Evolutionary conservation across 1,140 invertebrate genomes (phyloP).

Genomic region (Leptinotarsa undecemlineata): DNA sequence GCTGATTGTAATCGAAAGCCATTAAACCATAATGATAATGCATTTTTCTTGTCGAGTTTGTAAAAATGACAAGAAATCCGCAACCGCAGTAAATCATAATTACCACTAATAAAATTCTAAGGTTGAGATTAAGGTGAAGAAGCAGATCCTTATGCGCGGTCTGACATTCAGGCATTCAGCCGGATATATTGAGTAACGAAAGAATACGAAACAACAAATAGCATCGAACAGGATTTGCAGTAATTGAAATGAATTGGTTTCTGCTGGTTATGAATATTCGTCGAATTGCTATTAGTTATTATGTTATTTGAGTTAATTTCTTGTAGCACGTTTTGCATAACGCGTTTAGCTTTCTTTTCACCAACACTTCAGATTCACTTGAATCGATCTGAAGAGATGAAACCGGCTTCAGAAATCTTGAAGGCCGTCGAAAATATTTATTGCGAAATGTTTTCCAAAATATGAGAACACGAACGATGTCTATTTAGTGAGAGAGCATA

Average conservation of each 20-base stretch:
- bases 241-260: background rate
- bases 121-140: conserved; percentile 11
- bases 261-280: background rate
- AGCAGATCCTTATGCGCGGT: conserved; percentile 14
- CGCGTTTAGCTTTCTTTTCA: too few species aligned
- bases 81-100: conserved; percentile 8
- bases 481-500: too few species aligned
- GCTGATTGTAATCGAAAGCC: background rate
- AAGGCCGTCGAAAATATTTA: too few species aligned
- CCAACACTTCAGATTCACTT: too few species aligned
- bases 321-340: too few species aligned
- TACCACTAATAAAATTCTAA: conserved; percentile 6
- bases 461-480: too few species aligned
- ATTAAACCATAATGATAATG: conserved; percentile 11
- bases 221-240: conserved; percentile 13
- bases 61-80: background rate
- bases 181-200: conserved; percentile 16
- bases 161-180: conserved; percentile 1
- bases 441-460: too few species aligned
- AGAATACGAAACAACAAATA: background rate
- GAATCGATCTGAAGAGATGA: too few species aligned
- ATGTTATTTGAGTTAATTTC: too few species aligned
- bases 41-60: conserved; percentile 11
- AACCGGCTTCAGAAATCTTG: too few species aligned
- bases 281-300: too few species aligned